These are phyloP conservation scores for Takifugu rubripes DNA, from an alignment of 2,797 vertebrate species.

Conservation along the genomic window DNA sequence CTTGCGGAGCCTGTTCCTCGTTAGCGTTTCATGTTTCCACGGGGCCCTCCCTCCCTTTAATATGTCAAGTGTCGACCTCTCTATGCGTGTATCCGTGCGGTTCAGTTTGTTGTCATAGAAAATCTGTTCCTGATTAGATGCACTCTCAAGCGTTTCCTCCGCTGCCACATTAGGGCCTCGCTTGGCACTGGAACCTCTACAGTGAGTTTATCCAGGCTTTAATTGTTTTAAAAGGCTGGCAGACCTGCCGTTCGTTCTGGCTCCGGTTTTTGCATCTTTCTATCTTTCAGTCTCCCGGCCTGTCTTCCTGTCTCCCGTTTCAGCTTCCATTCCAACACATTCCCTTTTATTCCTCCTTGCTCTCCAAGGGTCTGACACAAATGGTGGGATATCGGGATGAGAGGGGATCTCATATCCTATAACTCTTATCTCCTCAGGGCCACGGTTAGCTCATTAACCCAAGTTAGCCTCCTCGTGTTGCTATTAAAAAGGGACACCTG, in stretches of 20 bases:
- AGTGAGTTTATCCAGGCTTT: conserved; percentile 58
- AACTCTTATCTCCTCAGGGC: conserved; percentile 64
- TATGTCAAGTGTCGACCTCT: conserved; percentile 70
- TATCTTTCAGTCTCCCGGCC: conserved; percentile 14
- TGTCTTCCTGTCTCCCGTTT: conserved; percentile 34
- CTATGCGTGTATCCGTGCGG: conserved; percentile 55
- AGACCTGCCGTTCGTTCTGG: conserved; percentile 36
- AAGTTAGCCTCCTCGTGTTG: conserved; percentile 59
- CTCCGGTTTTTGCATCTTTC: conserved; percentile 20
- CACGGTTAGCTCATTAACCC: conserved; percentile 74
- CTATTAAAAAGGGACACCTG: conserved; percentile 73
- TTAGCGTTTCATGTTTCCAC: conserved; percentile 72
- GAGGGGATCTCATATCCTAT: conserved; percentile 67
- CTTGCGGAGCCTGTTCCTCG: conserved; percentile 56
- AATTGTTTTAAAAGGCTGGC: conserved; percentile 68
- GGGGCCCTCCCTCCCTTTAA: conserved; percentile 56
- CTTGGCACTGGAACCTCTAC: conserved; percentile 45
- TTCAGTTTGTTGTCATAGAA: conserved; percentile 68
- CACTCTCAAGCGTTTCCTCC: conserved; percentile 53
- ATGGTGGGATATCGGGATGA: conserved; percentile 67
- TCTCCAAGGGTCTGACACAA: conserved; percentile 67
- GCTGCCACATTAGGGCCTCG: conserved; percentile 51
- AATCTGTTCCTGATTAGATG: conserved; percentile 71
- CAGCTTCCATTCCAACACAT: conserved; percentile 38
- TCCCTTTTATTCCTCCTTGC: conserved; percentile 45